Conservation (phyloP, 2,888 invertebrate genomes). For the Drosophila falleni region DNA sequence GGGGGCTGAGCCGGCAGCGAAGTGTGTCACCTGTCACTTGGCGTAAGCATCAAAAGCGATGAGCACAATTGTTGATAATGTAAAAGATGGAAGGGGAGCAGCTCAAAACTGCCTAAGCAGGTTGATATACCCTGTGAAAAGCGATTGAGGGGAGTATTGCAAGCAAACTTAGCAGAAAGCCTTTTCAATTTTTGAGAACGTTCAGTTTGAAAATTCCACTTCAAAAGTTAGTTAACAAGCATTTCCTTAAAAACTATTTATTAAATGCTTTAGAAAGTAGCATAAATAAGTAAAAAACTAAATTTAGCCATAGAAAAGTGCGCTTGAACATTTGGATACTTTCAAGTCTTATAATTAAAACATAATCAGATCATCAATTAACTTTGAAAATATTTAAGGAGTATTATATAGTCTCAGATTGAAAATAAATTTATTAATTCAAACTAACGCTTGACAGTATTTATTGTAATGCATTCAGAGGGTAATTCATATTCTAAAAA, state of each 20-base stretch:
- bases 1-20: slow-evolving; percentile 43
- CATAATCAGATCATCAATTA: too few relatives aligned
- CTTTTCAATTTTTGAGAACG: neutral
- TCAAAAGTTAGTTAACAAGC: too few relatives aligned
- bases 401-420: too few relatives aligned
- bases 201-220: neutral
- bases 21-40: slow-evolving; percentile 82
- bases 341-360: too few relatives aligned
- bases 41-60: slow-evolving; percentile 71
- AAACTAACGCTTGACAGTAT: too few relatives aligned
- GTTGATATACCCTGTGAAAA: slow-evolving; percentile 37
- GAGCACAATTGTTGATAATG: slow-evolving; percentile 38
- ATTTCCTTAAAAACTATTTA: too few relatives aligned
- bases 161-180: neutral
- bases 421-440: too few relatives aligned
- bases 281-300: too few relatives aligned
- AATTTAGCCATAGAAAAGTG: too few relatives aligned
- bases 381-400: too few relatives aligned
- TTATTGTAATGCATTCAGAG: neutral
- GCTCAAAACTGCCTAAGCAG: slow-evolving; percentile 27
- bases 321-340: too few relatives aligned
- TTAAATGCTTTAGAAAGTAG: too few relatives aligned
- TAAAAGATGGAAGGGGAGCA: neutral
- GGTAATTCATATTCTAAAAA: neutral
- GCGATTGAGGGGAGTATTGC: neutral